Base-by-base conservation (phyloP, 2,797 vertebrate genomes). In the Sciurus carolinensis region DNA sequence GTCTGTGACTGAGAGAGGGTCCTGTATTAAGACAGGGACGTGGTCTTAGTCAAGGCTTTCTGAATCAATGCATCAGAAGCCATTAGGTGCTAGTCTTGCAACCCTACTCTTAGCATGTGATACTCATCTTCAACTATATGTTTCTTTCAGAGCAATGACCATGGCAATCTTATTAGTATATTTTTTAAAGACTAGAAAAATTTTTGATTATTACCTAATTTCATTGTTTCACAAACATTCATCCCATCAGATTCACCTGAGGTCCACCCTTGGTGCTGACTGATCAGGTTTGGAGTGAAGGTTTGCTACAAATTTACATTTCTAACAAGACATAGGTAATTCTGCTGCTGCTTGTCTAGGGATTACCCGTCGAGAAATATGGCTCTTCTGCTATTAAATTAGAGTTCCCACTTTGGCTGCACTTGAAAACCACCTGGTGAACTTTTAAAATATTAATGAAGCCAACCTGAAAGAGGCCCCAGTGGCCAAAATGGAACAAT, bases 71-170 rank as follows among this genome's bases (percentile, higher is more conserved):
- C 59, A 69, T 47, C 44, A 47, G 44, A 47, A 47, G 44, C 44
- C 42, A 42, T 36, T 76, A 14, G 57, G 44, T 59, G 39, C 69
- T 83, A 86, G 36, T 20, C 80, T 79, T 80, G 47, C 28, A 93
- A 64, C 12, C 26, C 59, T 79, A 18, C 12, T 90, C 3, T 28
- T 76, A 69, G 69, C 87, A 90, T 22, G 18, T 33, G 64, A 85
- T 47, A 13, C n/a, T 87, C 12, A 50, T 84, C 52, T 76, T 95
- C 87, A 95, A 92, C 69, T 64, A 26, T 15, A 13, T 17, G 18
- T 39, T 39, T 39, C 77, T 66, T 91, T 84, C 50, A 4, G 30
- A 73, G 64, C 30, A 73, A 84, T 39, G 26, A 12, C 85, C n/a
- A 5, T 10, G 13, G 22, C 3, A 14, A 36, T 26, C 36, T 75